Conservation (phyloP, 2,888 invertebrate species). For the Bembecia ichneumoniformis region DNA sequence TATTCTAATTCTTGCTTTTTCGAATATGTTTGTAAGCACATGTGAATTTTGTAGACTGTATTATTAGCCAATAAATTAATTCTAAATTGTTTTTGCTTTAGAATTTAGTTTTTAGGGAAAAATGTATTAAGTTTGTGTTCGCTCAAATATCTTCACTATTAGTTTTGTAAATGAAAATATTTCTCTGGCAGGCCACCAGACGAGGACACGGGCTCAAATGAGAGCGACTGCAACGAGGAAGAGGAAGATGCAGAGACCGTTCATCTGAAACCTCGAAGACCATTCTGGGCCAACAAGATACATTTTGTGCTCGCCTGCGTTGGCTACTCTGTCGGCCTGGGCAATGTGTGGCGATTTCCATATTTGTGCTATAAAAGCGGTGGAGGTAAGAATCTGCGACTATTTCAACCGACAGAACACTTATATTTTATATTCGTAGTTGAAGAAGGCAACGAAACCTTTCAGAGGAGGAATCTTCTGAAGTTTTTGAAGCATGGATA, state of each 20-base stretch:
- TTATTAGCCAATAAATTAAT: not conserved
- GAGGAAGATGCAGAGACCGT: slow-evolving; percentile 79
- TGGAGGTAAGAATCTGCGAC: slow-evolving; percentile 83
- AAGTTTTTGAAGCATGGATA: no score
- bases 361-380: slow-evolving; percentile 93
- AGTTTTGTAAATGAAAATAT: no score
- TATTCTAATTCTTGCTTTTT: no score
- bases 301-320: slow-evolving; percentile 92
- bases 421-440: no score
- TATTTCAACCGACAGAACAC: no score
- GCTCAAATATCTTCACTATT: no score
- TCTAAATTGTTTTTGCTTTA: not conserved
- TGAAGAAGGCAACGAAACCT: no score
- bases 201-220: slow-evolving; percentile 81
- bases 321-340: slow-evolving; percentile 90
- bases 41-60: not conserved
- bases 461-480: no score
- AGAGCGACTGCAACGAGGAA: slow-evolving; percentile 80
- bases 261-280: slow-evolving; percentile 82
- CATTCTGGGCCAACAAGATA: slow-evolving; percentile 90
- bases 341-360: slow-evolving; percentile 94
- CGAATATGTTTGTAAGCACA: not conserved
- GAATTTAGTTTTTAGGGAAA: no score
- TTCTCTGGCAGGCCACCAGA: slow-evolving; percentile 75
- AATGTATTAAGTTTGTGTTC: no score